Base-by-base conservation (phyloP, 2,888 invertebrate species). In the Drosophila antonietae region DNA sequence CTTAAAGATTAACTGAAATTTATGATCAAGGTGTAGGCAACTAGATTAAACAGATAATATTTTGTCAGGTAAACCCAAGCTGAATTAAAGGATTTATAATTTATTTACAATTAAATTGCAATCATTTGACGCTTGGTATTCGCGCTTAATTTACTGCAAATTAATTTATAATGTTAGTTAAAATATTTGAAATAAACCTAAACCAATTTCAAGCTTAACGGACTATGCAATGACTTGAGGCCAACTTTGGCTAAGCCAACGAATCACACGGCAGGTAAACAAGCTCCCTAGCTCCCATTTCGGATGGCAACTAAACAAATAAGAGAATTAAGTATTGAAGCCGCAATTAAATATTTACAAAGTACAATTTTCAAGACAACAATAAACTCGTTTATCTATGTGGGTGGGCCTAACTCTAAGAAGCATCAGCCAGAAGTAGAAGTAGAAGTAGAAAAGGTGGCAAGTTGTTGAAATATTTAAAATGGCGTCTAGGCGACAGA, bases 391-490 rank as follows among this genome's bases (percentile, higher is more conserved):
- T 67, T 80, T 79, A 57, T 57, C 53, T 61, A 61, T 15, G 10
- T 49, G 23, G 23, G 9, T 49, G 23, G 23, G 9, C 0, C 41
- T 8, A 41, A 41, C 41, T 41, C 41, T 1, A 9, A 18, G 43
- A 43, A 18, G 18, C n/a, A 7, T 4, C 1, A 39, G n/a, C 55
- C 5, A 3, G 28, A 28, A 28, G 28, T 28, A 43, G 12, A 55
- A 14, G 12, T 33, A 55, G 1, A 56, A 33, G 31, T 39, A 33
- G 33, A 52, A 74, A 64, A 78, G 88, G 89, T 89, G 89, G 70
- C 64, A 71, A 75, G 78, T 80, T 73, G 80, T 51, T 88, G 53
- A 87, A 87, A 89, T 88, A 89, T 87, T 89, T 82, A 81, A 73
- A 68, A 67, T 72, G 62, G 31, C 49, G 51, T 62, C 62, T 53